Evolutionary conservation across 1,140 invertebrate genomes (phyloP).

Genomic region (Triops cancriformis): DNA sequence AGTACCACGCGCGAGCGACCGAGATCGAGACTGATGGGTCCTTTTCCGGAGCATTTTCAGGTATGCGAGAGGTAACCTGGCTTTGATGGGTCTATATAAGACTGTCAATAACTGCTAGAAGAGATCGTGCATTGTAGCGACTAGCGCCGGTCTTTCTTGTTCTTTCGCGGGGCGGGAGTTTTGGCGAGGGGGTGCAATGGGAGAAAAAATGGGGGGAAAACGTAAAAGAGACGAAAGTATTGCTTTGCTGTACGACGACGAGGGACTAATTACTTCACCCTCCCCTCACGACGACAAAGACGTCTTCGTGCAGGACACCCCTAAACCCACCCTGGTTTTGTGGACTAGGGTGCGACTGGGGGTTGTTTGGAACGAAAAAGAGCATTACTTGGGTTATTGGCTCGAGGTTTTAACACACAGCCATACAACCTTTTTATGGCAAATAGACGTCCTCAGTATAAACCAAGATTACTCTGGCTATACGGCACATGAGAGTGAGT

Average conservation of each 20-base stretch:
- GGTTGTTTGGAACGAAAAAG: background rate
- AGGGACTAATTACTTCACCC: constrained; percentile 9
- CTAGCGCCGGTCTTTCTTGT: background rate
- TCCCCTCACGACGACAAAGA: background rate
- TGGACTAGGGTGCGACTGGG: background rate
- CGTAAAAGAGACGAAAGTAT: background rate
- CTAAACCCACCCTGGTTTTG: background rate
- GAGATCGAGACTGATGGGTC: background rate
- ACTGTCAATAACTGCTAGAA: constrained; percentile 7
- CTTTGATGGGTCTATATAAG: constrained; percentile 5
- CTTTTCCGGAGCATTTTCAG: background rate
- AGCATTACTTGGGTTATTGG: constrained; percentile 10
- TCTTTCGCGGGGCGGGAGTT: background rate
- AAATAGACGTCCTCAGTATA: constrained; percentile 14
- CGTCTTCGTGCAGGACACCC: constrained; percentile 11
- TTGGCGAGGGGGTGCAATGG: background rate
- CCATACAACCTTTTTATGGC: constrained; percentile 10
- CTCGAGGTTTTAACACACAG: constrained; percentile 5
- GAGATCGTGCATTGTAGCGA: background rate
- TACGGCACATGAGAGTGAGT: background rate
- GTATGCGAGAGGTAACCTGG: constrained; percentile 8
- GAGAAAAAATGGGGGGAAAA: background rate
- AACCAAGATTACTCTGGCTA: background rate
- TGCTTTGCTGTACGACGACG: background rate
- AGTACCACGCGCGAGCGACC: background rate